Conservation (phyloP, 2,888 invertebrate species). For the Nysson spinosus region DNA sequence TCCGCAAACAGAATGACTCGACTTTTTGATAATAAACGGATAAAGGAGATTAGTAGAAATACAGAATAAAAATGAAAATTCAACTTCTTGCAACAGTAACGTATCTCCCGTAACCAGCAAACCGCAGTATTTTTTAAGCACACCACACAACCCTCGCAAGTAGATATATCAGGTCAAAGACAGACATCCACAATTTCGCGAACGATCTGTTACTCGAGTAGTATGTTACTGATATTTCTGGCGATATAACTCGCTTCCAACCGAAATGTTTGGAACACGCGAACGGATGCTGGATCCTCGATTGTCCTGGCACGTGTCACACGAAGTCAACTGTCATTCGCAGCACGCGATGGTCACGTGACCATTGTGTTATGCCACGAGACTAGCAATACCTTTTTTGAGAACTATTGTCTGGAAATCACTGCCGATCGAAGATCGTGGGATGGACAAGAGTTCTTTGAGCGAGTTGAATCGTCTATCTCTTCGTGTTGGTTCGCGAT, state of each 20-base stretch:
- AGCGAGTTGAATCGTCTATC: slow-evolving; percentile 44
- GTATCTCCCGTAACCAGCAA: no score
- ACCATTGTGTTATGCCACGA: slow-evolving; percentile 56
- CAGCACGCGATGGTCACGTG: slow-evolving; percentile 62
- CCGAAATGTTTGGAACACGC: slow-evolving; percentile 1
- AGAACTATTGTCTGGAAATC: slow-evolving; percentile 64
- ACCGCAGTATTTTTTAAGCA: no score
- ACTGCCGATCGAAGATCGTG: slow-evolving; percentile 50
- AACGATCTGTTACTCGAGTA: slow-evolving; percentile 8
- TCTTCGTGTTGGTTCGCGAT: slow-evolving; percentile 9
- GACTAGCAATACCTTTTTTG: slow-evolving; percentile 54
- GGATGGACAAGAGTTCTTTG: slow-evolving; percentile 35
- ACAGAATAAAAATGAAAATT: no score
- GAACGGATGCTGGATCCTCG: slow-evolving; percentile 40
- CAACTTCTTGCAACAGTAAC: no score
- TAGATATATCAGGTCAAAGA: no score
- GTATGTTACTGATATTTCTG: slow-evolving; percentile 31
- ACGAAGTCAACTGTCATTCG: slow-evolving; percentile 61
- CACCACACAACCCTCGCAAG: no score
- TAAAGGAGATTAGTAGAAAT: no score
- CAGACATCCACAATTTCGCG: slow-evolving; percentile 13
- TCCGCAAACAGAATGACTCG: no score
- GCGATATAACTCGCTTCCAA: slow-evolving; percentile 45
- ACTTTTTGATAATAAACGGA: no score
- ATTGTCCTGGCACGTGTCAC: slow-evolving; percentile 59